Evolutionary conservation across 2,888 invertebrate genomes (phyloP).

Genomic region (Aspidiotus destructor): DNA sequence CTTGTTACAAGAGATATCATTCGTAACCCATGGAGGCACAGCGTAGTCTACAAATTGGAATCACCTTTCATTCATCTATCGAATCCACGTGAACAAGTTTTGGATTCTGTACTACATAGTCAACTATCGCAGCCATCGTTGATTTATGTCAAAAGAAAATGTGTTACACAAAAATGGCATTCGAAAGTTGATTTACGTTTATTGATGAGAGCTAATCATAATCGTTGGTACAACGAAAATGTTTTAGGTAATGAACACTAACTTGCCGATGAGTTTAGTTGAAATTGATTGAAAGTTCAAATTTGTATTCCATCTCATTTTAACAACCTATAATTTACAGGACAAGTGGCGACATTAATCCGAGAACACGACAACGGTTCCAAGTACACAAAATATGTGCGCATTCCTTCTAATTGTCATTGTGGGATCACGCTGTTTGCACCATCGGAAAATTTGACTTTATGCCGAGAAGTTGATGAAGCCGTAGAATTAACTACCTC

Average conservation of each 20-base stretch:
- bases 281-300: background rate
- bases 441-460: constrained; percentile 7
- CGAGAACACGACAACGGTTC: constrained; percentile 16
- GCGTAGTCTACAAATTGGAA: constrained; percentile 22
- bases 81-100: constrained; percentile 18
- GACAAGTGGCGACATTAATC: constrained; percentile 26
- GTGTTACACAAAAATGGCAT: constrained; percentile 15
- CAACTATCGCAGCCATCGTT: constrained; percentile 19
- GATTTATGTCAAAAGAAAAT: constrained; percentile 20
- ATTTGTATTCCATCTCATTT: background rate
- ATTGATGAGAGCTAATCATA: constrained; percentile 5
- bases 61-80: constrained; percentile 9
- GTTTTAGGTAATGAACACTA: constrained; percentile 16
- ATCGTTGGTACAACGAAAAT: constrained; percentile 27
- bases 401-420: constrained; percentile 22
- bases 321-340: background rate
- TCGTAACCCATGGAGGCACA: constrained; percentile 25
- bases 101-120: constrained; percentile 12
- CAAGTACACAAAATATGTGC: constrained; percentile 10
- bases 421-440: constrained; percentile 27
- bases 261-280: background rate
- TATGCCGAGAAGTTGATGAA: constrained; percentile 26
- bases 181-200: constrained; percentile 22
- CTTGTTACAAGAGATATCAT: constrained; percentile 11
- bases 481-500: constrained; percentile 14